Base-by-base conservation (phyloP, 2,888 invertebrate species). In the Tenthredo livida region DNA sequence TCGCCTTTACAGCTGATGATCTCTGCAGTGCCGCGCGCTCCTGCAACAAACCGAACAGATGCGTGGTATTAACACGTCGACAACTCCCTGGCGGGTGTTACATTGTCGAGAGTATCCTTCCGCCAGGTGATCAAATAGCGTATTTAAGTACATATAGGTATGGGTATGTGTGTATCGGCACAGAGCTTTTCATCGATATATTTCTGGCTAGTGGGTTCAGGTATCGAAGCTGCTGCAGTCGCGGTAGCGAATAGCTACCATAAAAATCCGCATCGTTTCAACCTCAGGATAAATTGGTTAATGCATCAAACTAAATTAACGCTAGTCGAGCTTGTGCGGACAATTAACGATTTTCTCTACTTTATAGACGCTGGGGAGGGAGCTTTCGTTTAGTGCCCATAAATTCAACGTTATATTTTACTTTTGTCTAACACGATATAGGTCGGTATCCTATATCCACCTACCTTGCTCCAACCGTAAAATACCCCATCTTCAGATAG, bases 301-400 rank as follows among this genome's bases (percentile, higher is more conserved):
- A 87, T 91, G 87, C 87, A 89, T 90, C 89, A 90, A 89, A 89
- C 88, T 87, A 91, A 91, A 91, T 90, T 90, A 91, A 91, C 90
- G 89, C 87, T 37, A 37, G 37, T 86, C 82, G 85, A 85, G 87
- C 88, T 89, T 88, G 88, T 86, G 90, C 89, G 89, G 90, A 91
- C 92, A 91, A 92, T 92, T 92, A 92, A 92, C 91, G 91, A 91
- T 91, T 92, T 91, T 90, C 91, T 88, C 89, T 91, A 90, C 90
- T 90, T 91, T 91, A 89, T 90, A 90, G 90, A 90, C 87, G 89
- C 90, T 58, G 6, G 29, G 88, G 86, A 5, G 88, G 86, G 89
- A 37, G 86, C 89, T 89, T 89, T 90, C 89, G 90, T 91, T 91
- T 89, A 89, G 88, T 87, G 89, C 89, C 90, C 87, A 90, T 91